Evolutionary conservation across 1,140 invertebrate genomes (phyloP).

Genomic region (Ceratina calcarata): DNA sequence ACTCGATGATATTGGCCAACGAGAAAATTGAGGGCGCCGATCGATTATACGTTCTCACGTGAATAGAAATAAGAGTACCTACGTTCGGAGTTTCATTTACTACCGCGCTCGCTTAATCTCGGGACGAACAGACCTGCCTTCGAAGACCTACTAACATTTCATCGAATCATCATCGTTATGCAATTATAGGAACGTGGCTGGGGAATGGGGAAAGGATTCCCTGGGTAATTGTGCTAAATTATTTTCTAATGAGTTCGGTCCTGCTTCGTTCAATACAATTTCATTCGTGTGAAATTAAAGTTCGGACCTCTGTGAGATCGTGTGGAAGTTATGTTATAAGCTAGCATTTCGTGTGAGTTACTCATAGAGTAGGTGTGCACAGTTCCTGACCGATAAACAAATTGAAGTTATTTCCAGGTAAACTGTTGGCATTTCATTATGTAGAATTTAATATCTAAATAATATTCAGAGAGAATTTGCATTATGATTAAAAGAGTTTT

Average conservation of each 20-base stretch:
- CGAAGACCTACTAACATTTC: slow-evolving; percentile 54
- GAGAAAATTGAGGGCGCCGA: slow-evolving; percentile 21
- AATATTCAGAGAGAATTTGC: no score
- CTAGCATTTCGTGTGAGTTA: not conserved
- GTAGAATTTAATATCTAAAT: no score
- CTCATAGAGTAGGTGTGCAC: not conserved
- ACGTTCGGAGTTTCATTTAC: slow-evolving; percentile 25
- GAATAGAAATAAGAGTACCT: slow-evolving; percentile 35
- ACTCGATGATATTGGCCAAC: slow-evolving; percentile 1
- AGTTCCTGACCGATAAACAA: not conserved
- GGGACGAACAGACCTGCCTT: slow-evolving; percentile 14
- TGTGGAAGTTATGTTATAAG: not conserved
- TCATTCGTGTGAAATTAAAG: no score
- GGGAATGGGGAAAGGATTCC: slow-evolving; percentile 22
- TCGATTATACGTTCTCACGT: slow-evolving; percentile 37
- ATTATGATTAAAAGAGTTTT: no score
- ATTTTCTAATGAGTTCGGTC: not conserved
- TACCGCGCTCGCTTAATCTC: slow-evolving; percentile 45
- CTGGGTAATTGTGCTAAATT: slow-evolving; percentile 1
- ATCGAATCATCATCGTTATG: slow-evolving; percentile 42
- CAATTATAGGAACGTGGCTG: slow-evolving; percentile 21
- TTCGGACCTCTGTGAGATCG: no score
- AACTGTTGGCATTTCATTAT: no score
- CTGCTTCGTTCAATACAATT: no score
- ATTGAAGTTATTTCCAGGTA: not conserved